phyloP scores from a whole-genome alignment of 2,888 invertebrate species.

The Escarpia spicata region DNA sequence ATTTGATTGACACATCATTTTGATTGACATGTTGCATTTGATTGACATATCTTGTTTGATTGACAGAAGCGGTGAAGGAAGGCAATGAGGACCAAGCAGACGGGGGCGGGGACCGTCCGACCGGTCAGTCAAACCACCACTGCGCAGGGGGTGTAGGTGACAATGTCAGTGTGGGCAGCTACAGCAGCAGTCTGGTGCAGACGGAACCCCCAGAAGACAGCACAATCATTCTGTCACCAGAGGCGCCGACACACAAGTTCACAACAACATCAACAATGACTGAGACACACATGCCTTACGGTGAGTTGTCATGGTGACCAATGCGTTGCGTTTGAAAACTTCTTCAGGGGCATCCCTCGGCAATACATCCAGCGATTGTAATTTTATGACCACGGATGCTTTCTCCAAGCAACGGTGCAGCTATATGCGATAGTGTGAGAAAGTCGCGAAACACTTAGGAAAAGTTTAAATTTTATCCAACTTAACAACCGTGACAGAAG shows the following conservation, averaged over 20 bases:
- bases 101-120: neutral
- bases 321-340: neutral
- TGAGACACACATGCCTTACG: neutral
- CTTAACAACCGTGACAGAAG: neutral
- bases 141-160: neutral
- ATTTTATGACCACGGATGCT: neutral
- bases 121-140: neutral
- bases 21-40: neutral
- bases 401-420: neutral
- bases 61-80: neutral
- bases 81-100: neutral
- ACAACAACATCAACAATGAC: neutral
- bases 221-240: neutral
- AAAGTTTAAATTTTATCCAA: neutral
- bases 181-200: slow-evolving; percentile 6
- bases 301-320: neutral
- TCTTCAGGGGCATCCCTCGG: neutral
- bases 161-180: neutral
- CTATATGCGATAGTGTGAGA: neutral
- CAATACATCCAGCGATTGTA: neutral
- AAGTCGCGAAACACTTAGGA: neutral
- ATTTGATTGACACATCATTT: neutral
- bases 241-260: neutral
- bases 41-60: neutral
- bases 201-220: neutral